phyloP scores from a whole-genome alignment of 2,888 invertebrate species.

The Athalia rosae region DNA sequence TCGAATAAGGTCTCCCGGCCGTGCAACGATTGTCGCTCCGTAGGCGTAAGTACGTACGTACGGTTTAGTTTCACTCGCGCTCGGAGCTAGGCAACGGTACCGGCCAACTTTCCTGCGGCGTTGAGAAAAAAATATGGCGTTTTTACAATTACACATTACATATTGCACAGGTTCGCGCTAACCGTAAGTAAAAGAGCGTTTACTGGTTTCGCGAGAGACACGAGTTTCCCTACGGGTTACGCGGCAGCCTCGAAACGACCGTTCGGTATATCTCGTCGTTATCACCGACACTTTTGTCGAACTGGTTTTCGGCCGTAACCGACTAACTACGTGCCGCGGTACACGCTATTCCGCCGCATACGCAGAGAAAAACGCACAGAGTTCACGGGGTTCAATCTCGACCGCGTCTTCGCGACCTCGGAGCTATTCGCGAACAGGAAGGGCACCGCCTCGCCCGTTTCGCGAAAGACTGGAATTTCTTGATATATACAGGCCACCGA shows the following conservation, averaged over 20 bases:
- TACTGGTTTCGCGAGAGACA: not conserved
- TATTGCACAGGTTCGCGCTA: too few relatives aligned
- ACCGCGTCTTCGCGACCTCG: conserved; percentile 14
- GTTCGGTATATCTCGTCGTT: conserved; percentile 12
- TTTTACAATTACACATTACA: too few relatives aligned
- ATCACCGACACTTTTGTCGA: conserved; percentile 16
- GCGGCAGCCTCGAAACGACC: not conserved
- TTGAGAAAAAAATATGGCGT: too few relatives aligned
- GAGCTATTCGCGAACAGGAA: conserved; percentile 31
- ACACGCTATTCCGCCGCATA: not conserved
- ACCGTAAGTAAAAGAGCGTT: too few relatives aligned
- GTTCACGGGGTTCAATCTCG: conserved; percentile 27
- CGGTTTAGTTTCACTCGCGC: not conserved
- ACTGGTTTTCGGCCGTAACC: not conserved
- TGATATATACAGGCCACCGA: conserved; percentile 38
- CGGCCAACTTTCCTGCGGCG: too few relatives aligned
- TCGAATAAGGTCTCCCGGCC: too few relatives aligned
- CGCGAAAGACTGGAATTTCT: conserved; percentile 34
- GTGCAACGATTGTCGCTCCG: too few relatives aligned
- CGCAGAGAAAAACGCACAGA: not conserved
- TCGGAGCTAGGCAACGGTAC: too few relatives aligned
- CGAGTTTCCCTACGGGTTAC: not conserved
- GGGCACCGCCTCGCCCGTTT: conserved; percentile 33
- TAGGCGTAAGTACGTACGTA: too few relatives aligned
- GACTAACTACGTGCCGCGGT: not conserved